Evolutionary conservation across 2,797 vertebrate genomes (phyloP).

Genomic region (Sebastes glaucus): DNA sequence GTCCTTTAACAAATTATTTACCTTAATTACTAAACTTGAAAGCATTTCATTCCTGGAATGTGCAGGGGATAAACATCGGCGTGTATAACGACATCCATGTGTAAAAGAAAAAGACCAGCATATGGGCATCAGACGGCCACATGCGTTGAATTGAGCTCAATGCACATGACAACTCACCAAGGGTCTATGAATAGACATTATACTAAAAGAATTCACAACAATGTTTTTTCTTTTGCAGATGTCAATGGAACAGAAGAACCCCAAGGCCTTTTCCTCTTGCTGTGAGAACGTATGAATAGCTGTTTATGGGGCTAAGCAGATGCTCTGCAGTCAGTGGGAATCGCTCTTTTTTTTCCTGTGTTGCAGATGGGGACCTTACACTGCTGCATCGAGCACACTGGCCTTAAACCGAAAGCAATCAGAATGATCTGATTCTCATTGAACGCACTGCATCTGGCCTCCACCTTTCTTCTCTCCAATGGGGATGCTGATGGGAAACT

Average conservation of each 20-base stretch:
- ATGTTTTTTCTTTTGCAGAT: slow-evolving; percentile 14
- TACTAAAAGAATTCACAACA: background rate
- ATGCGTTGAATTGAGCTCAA: background rate
- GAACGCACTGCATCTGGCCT: slow-evolving; percentile 5
- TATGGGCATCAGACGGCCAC: background rate
- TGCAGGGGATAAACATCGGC: slow-evolving; percentile 14
- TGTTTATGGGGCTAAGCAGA: slow-evolving; percentile 59
- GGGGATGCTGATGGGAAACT: slow-evolving; percentile 27
- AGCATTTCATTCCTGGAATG: background rate
- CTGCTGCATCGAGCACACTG: background rate
- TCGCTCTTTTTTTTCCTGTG: slow-evolving; percentile 8
- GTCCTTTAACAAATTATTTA: background rate
- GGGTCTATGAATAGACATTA: slow-evolving; percentile 20
- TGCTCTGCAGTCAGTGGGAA: slow-evolving; percentile 50
- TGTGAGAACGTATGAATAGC: slow-evolving; percentile 7
- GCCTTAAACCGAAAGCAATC: slow-evolving; percentile 6
- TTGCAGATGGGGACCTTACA: slow-evolving; percentile 46
- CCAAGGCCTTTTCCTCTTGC: slow-evolving; percentile 13
- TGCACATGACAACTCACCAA: background rate
- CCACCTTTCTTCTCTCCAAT: background rate
- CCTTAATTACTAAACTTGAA: background rate
- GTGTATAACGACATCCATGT: background rate
- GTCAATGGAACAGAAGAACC: slow-evolving; percentile 32
- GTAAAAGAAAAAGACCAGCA: background rate
- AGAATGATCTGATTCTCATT: slow-evolving; percentile 12